Evolutionary conservation across 2,888 invertebrate genomes (phyloP).

Genomic region (Euclidia mi): DNA sequence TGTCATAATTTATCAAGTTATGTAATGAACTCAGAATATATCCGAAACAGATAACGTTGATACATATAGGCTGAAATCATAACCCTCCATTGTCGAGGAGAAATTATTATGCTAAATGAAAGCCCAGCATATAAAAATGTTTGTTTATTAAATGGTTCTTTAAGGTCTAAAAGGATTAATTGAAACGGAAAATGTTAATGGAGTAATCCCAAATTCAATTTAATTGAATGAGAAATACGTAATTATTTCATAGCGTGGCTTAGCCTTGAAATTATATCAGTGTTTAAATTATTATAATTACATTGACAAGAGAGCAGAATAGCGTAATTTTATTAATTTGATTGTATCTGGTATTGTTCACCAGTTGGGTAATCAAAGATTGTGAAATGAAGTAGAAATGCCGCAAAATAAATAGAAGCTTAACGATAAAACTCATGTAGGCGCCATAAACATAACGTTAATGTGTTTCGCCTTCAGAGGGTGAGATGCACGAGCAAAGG

Average conservation of each 20-base stretch:
- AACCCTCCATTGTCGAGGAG: too few species aligned
- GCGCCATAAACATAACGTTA: too few species aligned
- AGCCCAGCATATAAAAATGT: too few species aligned
- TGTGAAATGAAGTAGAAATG: neutral
- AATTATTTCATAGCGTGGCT: neutral
- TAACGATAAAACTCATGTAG: too few species aligned
- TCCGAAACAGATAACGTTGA: too few species aligned
- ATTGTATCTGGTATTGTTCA: conserved; percentile 1
- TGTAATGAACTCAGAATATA: too few species aligned
- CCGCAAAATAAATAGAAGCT: neutral
- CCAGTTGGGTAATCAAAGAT: neutral
- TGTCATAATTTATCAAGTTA: too few species aligned
- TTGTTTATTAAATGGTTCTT: neutral
- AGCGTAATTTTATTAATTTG: conserved; percentile 1
- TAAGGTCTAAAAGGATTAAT: neutral
- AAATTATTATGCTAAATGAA: too few species aligned
- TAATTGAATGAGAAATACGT: neutral
- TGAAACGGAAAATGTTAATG: neutral
- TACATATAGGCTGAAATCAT: too few species aligned
- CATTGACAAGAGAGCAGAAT: neutral
- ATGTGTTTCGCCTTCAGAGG: too few species aligned
- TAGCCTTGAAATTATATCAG: neutral
- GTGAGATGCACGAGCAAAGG: too few species aligned
- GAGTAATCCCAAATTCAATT: neutral
- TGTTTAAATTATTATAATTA: neutral